These are phyloP conservation scores for Oscheius sp. DNA, from an alignment of 2,888 invertebrate genomes.

Conservation along the genomic window DNA sequence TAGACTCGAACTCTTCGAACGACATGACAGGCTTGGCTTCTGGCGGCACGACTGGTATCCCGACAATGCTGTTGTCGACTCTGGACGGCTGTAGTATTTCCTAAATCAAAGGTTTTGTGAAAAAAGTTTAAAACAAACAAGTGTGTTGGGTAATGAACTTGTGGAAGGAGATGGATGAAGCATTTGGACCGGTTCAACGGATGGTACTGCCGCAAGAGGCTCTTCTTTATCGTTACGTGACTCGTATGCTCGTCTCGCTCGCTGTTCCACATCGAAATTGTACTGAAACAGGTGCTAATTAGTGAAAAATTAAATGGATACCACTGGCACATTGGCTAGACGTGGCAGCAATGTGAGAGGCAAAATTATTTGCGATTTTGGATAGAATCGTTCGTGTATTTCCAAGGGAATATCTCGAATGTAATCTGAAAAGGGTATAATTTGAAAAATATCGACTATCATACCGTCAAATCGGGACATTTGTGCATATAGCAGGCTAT, in stretches of 20 bases:
- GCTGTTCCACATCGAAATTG: conserved; percentile 50
- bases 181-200: neutral
- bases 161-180: conserved; percentile 7
- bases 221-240: conserved; percentile 39
- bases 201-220: neutral
- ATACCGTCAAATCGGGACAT: conserved; percentile 32
- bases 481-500: neutral
- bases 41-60: neutral
- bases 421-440: conserved; percentile 30
- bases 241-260: conserved; percentile 54
- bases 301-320: neutral
- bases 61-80: conserved; percentile 2
- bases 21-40: conserved; percentile 13
- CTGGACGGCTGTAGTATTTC: conserved; percentile 26
- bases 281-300: conserved; percentile 44
- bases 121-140: neutral
- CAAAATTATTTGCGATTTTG: conserved; percentile 23
- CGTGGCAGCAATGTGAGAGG: neutral
- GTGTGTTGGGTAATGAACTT: conserved; percentile 8
- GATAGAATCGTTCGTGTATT: conserved; percentile 32
- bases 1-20: conserved; percentile 62
- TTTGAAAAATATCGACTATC: neutral
- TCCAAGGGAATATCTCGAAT: conserved; percentile 36
- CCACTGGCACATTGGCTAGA: neutral
- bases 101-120: neutral